Evolutionary conservation across 2,888 invertebrate genomes (phyloP).

Genomic region (Cheilosia grossa): DNA sequence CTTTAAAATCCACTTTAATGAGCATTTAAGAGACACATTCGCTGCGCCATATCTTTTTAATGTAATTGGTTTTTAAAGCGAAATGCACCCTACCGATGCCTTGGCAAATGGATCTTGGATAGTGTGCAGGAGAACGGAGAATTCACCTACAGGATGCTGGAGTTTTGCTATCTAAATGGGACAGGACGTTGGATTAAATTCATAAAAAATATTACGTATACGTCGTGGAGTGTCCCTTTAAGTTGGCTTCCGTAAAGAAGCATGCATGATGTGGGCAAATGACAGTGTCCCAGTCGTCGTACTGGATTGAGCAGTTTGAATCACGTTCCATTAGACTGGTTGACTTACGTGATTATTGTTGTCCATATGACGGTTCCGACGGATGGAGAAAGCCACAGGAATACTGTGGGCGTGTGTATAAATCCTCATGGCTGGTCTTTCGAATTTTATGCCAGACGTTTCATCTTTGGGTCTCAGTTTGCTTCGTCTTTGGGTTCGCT

Average conservation of each 20-base stretch:
- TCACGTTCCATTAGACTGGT: conserved; percentile 57
- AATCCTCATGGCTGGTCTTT: conserved; percentile 11
- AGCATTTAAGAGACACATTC: conserved; percentile 81
- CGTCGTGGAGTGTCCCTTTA: conserved; percentile 53
- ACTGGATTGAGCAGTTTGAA: conserved; percentile 64
- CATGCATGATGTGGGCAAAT: conserved; percentile 2
- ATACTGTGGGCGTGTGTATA: not conserved
- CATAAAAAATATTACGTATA: conserved; percentile 71
- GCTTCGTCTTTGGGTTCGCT: not conserved
- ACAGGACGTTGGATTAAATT: conserved; percentile 72
- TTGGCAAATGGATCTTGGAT: conserved; percentile 54
- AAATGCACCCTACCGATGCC: conserved; percentile 63
- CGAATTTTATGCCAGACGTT: conserved; percentile 44
- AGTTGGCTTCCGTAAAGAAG: conserved; percentile 39
- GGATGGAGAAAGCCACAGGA: not conserved
- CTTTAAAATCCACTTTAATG: conserved; percentile 81
- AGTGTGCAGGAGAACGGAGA: conserved; percentile 5
- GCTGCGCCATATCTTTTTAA: conserved; percentile 73
- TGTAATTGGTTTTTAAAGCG: conserved; percentile 73
- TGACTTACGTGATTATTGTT: conserved; percentile 73
- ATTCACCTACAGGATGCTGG: conserved; percentile 69
- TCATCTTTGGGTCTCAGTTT: conserved; percentile 26
- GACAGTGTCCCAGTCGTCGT: conserved; percentile 10
- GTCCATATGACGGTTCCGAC: conserved; percentile 30
- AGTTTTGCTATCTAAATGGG: conserved; percentile 71